Conservation (phyloP, 2,888 invertebrate species). For the Lomographa bimaculata region DNA sequence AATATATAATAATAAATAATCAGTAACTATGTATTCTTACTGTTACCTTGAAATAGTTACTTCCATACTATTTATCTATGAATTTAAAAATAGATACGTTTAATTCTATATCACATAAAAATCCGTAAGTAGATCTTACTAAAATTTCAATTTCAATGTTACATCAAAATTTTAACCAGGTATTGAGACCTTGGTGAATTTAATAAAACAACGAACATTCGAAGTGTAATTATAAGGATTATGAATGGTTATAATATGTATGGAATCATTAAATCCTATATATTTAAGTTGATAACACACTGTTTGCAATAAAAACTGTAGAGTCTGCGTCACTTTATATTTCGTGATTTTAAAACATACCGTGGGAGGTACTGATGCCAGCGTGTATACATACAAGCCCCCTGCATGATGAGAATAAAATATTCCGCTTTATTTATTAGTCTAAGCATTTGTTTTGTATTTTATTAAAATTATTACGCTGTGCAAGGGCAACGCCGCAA, state of each 20-base stretch:
- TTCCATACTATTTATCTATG: slow-evolving; percentile 16
- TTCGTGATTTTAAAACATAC: slow-evolving; percentile 11
- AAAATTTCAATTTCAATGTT: slow-evolving; percentile 16
- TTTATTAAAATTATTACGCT: neutral
- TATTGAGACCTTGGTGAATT: slow-evolving; percentile 50
- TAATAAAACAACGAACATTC: slow-evolving; percentile 71
- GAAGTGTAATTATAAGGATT: slow-evolving; percentile 53
- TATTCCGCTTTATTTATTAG: too few relatives aligned
- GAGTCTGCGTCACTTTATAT: slow-evolving; percentile 26
- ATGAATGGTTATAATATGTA: slow-evolving; percentile 27
- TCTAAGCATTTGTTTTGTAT: neutral
- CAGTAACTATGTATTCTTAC: slow-evolving; percentile 24
- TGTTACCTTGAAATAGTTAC: slow-evolving; percentile 14
- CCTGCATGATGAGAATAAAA: too few relatives aligned
- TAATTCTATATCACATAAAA: slow-evolving; percentile 13
- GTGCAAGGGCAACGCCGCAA: slow-evolving; percentile 4
- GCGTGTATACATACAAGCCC: too few relatives aligned
- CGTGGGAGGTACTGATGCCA: slow-evolving; percentile 5
- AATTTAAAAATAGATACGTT: slow-evolving; percentile 9
- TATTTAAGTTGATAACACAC: slow-evolving; percentile 29
- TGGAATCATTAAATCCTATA: slow-evolving; percentile 30
- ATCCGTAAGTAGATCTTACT: slow-evolving; percentile 18
- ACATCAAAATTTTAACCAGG: slow-evolving; percentile 18
- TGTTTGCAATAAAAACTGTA: slow-evolving; percentile 16
- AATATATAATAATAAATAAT: slow-evolving; percentile 15